Evolutionary conservation across 2,797 vertebrate genomes (phyloP).

Genomic region (Leucoraja ocellata): DNA sequence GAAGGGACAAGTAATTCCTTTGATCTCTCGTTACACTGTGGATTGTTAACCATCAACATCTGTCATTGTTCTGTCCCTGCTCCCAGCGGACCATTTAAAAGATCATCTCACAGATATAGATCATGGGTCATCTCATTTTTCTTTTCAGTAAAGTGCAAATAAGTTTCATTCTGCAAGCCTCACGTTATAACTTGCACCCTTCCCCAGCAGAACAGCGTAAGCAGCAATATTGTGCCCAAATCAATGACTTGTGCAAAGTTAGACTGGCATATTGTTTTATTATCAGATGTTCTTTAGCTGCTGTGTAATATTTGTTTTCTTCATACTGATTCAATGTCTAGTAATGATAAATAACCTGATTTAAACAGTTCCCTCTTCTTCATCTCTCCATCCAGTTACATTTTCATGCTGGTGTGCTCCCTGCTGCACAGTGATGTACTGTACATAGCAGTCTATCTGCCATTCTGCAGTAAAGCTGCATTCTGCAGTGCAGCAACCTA

Average conservation of each 20-base stretch:
- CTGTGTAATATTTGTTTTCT: background rate
- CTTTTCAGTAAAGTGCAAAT: background rate
- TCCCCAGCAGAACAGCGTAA: background rate
- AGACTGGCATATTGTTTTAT: background rate
- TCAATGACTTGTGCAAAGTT: background rate
- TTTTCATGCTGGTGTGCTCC: background rate
- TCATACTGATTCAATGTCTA: background rate
- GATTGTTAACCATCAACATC: slow-evolving; percentile 19
- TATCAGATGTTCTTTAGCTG: background rate
- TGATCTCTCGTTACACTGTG: background rate
- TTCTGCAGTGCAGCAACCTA: too few species aligned
- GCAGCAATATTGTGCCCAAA: background rate
- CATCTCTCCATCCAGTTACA: background rate
- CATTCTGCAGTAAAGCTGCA: background rate
- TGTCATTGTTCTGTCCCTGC: background rate
- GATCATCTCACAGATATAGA: background rate
- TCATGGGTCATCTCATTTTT: background rate
- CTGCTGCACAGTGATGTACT: background rate
- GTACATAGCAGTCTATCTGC: background rate
- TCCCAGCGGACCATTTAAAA: slow-evolving; percentile 5
- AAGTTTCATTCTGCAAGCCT: background rate
- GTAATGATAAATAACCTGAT: background rate
- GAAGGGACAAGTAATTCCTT: background rate
- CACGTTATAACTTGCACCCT: background rate
- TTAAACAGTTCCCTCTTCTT: background rate